A percentile compares a stretch with the other conserved stretches of the same genome.
Conservation (phyloP, 2,888 invertebrate species). For the Tubulanus polymorphus region DNA sequence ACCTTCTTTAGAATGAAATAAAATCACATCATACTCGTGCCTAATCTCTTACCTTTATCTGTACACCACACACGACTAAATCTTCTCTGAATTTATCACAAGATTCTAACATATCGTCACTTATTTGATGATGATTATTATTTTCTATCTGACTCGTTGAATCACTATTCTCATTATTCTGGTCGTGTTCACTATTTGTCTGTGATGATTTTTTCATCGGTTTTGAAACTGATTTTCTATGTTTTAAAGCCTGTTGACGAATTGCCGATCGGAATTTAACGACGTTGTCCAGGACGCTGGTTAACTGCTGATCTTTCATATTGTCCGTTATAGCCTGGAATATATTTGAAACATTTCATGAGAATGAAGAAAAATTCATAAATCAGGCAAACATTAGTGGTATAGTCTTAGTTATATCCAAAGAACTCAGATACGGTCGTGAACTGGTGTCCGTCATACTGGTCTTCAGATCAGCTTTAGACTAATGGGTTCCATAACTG, state of each 20-base stretch:
- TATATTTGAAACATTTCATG: too few relatives aligned
- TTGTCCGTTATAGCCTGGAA: constrained; percentile 2
- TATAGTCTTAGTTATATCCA: too few relatives aligned
- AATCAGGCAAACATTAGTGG: too few relatives aligned
- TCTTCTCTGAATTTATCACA: constrained; percentile 33
- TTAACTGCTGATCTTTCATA: constrained; percentile 14
- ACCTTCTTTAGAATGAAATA: not conserved
- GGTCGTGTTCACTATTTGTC: too few relatives aligned
- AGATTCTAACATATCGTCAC: constrained; percentile 23
- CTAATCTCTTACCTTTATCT: constrained; percentile 24
- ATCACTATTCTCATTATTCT: too few relatives aligned
- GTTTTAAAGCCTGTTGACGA: constrained; percentile 21
- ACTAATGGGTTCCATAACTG: too few relatives aligned
- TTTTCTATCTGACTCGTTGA: too few relatives aligned
- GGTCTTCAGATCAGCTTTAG: too few relatives aligned
- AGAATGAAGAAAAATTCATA: too few relatives aligned
- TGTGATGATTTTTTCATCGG: not conserved
- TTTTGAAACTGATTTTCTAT: not conserved
- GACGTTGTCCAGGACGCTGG: constrained; percentile 23
- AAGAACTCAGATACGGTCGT: too few relatives aligned
- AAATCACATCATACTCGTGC: not conserved
- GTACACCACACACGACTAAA: constrained; percentile 25
- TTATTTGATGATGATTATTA: not conserved
- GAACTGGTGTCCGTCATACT: too few relatives aligned
- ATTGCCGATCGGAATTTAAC: constrained; percentile 22